Conservation (phyloP, 2,888 invertebrate species). For the Thysanoteuthis rhombus region DNA sequence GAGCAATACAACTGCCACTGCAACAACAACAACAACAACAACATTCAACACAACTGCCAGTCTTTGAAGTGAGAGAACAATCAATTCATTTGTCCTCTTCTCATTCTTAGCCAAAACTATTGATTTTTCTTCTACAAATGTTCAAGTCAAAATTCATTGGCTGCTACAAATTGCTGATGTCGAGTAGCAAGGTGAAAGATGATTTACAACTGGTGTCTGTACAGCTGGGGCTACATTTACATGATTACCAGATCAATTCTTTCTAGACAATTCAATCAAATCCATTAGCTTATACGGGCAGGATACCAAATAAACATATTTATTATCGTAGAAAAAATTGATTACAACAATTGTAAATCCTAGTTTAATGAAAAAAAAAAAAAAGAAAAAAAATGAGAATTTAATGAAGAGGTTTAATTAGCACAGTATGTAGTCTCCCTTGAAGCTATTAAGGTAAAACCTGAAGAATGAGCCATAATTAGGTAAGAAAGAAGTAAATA, state of each 20-base stretch:
- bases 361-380: not conserved
- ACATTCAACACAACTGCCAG: constrained; percentile 12
- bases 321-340: not conserved
- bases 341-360: not conserved
- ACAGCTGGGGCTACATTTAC: not conserved
- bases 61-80: not conserved
- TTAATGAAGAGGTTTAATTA: not conserved
- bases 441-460: not conserved
- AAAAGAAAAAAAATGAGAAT: not conserved
- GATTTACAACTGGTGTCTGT: not conserved
- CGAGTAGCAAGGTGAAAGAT: not conserved
- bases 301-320: not conserved
- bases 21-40: not conserved
- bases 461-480: not conserved
- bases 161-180: not conserved
- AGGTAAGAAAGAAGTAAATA: not conserved
- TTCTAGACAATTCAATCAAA: not conserved
- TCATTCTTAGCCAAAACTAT: not conserved
- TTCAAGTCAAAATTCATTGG: not conserved
- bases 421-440: not conserved
- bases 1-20: not conserved
- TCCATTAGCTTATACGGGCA: not conserved
- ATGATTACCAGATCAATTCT: not conserved
- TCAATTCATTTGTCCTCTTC: not conserved
- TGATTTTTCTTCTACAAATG: not conserved